phyloP scores from a whole-genome alignment of 92 coral and sea anemone genomes.

The Paragorgia papillata region DNA sequence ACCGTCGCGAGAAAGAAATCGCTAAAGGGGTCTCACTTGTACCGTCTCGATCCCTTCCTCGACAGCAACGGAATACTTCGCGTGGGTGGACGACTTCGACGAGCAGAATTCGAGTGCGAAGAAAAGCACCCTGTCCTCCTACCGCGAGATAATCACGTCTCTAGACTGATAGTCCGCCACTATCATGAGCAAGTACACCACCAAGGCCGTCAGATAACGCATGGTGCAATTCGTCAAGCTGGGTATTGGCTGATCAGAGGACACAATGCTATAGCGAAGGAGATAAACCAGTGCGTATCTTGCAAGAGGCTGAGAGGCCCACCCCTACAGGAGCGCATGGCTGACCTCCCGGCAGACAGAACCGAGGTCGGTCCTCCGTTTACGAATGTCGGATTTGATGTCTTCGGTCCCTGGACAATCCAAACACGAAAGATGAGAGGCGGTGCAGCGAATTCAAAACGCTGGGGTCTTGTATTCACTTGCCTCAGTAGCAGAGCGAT shows the following conservation, averaged over 20 bases:
- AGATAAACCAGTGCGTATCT: not conserved
- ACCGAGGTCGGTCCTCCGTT: conserved; percentile 3
- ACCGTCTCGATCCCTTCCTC: conserved; percentile 15
- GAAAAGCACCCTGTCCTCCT: conserved; percentile 1
- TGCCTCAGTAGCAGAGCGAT: no score
- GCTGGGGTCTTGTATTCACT: no score
- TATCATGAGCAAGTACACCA: not conserved
- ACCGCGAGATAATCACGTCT: not conserved
- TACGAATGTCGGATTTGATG: conserved; percentile 9
- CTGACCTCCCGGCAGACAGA: conserved; percentile 11
- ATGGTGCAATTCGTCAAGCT: not conserved
- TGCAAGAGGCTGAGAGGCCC: conserved; percentile 7
- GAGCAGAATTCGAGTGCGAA: not conserved
- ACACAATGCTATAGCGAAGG: not conserved
- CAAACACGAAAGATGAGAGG: no score
- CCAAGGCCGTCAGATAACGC: not conserved
- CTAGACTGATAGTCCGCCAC: not conserved
- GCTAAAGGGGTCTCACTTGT: no score
- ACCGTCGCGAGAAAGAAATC: no score
- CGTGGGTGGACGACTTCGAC: conserved; percentile 6
- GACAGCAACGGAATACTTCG: conserved; percentile 15
- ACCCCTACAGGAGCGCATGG: not conserved
- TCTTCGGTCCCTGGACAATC: conserved; percentile 11
- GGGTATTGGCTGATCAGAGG: conserved; percentile 16
- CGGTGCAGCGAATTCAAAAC: not conserved